Conservation (phyloP, 23 tunicate species). For the Ciona savignyi region DNA sequence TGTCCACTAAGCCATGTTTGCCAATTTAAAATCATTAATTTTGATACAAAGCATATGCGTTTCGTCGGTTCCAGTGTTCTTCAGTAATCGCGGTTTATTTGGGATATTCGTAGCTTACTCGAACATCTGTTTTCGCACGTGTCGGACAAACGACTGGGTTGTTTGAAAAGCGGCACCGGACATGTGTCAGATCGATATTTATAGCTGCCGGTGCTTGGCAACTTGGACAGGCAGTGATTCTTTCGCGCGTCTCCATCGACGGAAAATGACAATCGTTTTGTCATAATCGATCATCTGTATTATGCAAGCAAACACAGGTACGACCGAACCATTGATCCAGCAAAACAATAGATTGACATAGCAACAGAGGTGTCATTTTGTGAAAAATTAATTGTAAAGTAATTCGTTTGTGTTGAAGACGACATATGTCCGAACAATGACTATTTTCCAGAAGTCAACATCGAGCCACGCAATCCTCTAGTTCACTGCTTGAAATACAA, state of each 20-base stretch:
- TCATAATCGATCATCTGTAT: background rate
- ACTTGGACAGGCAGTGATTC: background rate
- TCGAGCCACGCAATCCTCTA: no score
- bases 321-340: background rate
- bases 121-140: background rate
- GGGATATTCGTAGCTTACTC: background rate
- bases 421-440: constrained; percentile 1
- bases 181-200: background rate
- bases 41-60: background rate
- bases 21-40: background rate
- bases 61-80: background rate
- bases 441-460: no score
- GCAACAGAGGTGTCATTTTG: background rate
- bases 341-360: background rate
- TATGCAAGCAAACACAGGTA: background rate
- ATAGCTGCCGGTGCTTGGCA: background rate
- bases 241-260: background rate
- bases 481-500: no score
- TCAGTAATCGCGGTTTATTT: background rate
- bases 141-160: background rate
- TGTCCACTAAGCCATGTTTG: background rate
- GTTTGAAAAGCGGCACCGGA: background rate
- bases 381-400: background rate
- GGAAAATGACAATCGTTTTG: background rate
- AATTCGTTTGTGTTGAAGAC: background rate